These are phyloP conservation scores for Caenorhabditis zanzibari DNA, from an alignment of 2,888 invertebrate species.

Conservation along the genomic window DNA sequence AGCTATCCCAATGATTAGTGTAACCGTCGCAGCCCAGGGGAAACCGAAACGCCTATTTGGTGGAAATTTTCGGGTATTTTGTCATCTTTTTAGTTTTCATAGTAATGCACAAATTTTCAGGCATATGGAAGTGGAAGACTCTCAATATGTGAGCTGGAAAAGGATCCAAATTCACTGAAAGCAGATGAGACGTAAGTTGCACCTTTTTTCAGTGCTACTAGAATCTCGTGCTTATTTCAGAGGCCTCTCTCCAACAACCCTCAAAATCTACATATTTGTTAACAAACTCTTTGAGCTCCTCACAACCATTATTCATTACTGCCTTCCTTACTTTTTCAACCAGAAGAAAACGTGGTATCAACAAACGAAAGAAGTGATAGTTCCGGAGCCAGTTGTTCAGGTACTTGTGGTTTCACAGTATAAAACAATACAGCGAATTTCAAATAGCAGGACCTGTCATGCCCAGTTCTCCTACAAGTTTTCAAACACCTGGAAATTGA, in stretches of 20 bases:
- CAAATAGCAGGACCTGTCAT: constrained; percentile 58
- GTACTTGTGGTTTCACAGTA: too few species aligned
- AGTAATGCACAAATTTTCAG: constrained; percentile 37
- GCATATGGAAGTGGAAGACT: constrained; percentile 73
- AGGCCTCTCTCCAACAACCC: not conserved
- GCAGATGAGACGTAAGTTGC: not conserved
- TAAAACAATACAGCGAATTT: not conserved
- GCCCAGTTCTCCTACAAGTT: constrained; percentile 59
- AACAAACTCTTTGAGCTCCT: constrained; percentile 46
- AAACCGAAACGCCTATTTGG: constrained; percentile 68
- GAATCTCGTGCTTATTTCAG: too few species aligned
- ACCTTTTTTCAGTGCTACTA: too few species aligned
- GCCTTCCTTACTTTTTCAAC: constrained; percentile 47
- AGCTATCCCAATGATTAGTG: constrained; percentile 74
- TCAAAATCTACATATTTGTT: constrained; percentile 14
- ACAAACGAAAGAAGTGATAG: not conserved
- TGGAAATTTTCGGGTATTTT: constrained; percentile 66
- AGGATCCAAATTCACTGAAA: constrained; percentile 7
- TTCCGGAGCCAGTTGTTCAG: not conserved
- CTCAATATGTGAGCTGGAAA: constrained; percentile 71
- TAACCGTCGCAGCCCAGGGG: constrained; percentile 78
- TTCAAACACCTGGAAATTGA: constrained; percentile 65
- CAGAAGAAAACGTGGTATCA: constrained; percentile 20
- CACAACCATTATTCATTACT: constrained; percentile 39
- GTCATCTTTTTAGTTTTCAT: too few species aligned